Evolutionary conservation across 1,140 invertebrate species (phyloP), one percentile per base, ranked within the genome.

Genomic region (Tetramorium alpestre): DNA sequence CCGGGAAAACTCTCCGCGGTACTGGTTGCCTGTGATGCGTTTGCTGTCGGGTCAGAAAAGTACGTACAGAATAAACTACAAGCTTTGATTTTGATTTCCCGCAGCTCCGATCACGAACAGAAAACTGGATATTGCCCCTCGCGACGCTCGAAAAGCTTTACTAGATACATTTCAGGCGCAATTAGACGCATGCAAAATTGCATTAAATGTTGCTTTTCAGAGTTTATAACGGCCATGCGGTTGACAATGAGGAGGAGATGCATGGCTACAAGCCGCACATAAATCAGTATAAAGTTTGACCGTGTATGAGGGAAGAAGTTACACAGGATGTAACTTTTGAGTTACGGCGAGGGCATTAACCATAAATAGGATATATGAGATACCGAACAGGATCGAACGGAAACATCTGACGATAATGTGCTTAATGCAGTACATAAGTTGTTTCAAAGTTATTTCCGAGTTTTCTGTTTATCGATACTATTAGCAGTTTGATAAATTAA

Each of bases 261-360:
- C 69, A 84, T 49, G 56, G 80, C 25, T 62, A 33, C 54, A 75
- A 44, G 54, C 25, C 44, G 58, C 54, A 75, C 69, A 75, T 84
- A 84, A 84, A 84, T 84, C 69, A 56, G 41, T 47, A 44, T 60
- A 75, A 84, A 84, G 80, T 84, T 84, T 62, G 80, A 73, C 70
- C 54, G 54, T 47, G 54, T 58, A 25, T 38, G 69, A 28, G 11
- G 25, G 69, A 84, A 75, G 69, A 84, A 84, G 80, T 75, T 84
- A 49, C 56, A 49, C 11, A 69, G 60, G 64, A 11, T 47, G 69
- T 75, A 84, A 84, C 69, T 75, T 75, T 41, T 60, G 56, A 84
- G 54, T 75, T 84, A 84, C 25, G 54, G n/a, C 13, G 67, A 60
- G 51, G 6, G 38, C 69, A 60, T 11, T 49, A 75, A 38, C 80